Base-by-base conservation (phyloP, 1,140 invertebrate genomes). In the Neoseiulus cucumeris region DNA sequence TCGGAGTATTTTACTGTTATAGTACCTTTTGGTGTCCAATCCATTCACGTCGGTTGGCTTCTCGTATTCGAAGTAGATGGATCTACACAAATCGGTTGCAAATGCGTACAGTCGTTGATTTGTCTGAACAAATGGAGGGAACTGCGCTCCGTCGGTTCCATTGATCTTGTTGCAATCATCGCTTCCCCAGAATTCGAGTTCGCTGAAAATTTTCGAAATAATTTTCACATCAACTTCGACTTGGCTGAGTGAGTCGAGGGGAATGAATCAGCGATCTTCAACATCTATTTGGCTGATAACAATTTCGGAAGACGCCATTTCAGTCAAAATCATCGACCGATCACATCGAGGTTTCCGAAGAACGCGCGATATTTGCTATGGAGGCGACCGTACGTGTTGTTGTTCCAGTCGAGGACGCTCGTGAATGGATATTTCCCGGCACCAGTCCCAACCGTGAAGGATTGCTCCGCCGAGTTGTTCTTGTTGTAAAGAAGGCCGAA, bases 401-500 rank as follows among this genome's bases (percentile, higher is more conserved):
- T 59, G 22, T 59, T 59, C 51, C 51, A 59, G 6, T 59, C 51
- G 22, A 59, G 51, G 9, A 59, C 22, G 4, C 14, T 59, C 1
- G 51, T 33, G 51, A 59, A 59, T 2, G 51, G 51, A 59, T 59
- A 59, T 33, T 59, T 33, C 14, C 51, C 51, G 12, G 51, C 73
- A 28, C 79, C 79, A 5, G 77, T 79, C 68, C 70, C 73, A 18
- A 80, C 74, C 22, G 73, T 78, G 69, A 77, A 79, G 7, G 73
- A 65, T 20, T 78, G 78, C 73, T 79, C 78, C 70, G 76, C 72
- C 42, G 78, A 78, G 67, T 74, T 70, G 69, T 80, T 80, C 74
- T 76, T 77, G 70, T 68, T 70, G 47, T 70, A 71, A 30, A 74
- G 44, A 28, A 64, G 69, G 2, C 51, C 51, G 22, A 59, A 59